phyloP scores from a whole-genome alignment of 2,888 invertebrate species.

The Taphrorychus bicolor region DNA sequence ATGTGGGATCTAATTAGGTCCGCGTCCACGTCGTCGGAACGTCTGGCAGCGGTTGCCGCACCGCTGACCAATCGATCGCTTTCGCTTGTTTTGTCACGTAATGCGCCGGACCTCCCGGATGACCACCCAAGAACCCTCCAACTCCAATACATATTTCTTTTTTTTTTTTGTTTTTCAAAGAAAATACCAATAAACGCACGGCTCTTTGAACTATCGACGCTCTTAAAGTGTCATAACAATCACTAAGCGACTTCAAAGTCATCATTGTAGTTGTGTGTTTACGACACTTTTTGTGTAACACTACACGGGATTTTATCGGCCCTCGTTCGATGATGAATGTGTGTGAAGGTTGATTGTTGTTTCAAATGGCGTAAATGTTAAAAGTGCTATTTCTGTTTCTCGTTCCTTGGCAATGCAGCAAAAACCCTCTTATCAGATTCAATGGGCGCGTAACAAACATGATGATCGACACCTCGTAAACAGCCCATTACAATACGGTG shows the following conservation, averaged over 20 bases:
- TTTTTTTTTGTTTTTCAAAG: no score
- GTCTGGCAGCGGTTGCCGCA: no score
- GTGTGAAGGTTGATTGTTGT: background rate
- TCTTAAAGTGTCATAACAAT: background rate
- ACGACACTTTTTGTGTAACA: background rate
- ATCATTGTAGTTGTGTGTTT: background rate
- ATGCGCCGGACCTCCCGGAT: slow-evolving; percentile 44
- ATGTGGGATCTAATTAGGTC: slow-evolving; percentile 5
- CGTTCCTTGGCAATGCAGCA: no score
- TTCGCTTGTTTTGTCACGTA: slow-evolving; percentile 35
- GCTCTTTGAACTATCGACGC: background rate
- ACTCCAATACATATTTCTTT: no score
- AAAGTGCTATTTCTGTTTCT: no score
- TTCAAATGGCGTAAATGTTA: no score
- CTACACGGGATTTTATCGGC: background rate
- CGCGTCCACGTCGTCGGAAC: no score
- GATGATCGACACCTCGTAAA: background rate
- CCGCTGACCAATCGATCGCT: slow-evolving; percentile 17
- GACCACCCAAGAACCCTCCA: background rate
- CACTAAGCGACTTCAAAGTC: background rate
- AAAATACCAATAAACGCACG: no score
- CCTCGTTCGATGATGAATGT: background rate
- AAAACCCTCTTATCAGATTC: background rate
- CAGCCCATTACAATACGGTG: background rate
- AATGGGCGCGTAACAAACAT: background rate